phyloP scores from a whole-genome alignment of 2,113 vertebrate genomes.

The Rhabdornis inornatus region DNA sequence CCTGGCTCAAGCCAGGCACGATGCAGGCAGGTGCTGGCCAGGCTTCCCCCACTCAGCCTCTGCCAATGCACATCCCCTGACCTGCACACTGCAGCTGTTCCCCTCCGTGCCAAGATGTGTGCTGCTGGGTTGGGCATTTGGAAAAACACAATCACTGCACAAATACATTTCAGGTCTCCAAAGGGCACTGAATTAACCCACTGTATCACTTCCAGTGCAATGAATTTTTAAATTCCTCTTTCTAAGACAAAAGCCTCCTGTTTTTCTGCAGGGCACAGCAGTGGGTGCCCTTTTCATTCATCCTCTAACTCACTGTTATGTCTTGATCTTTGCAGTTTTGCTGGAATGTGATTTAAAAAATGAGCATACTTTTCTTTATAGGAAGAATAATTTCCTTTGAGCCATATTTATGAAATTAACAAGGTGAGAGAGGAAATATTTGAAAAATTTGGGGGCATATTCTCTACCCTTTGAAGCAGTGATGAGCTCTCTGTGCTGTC shows the following conservation, averaged over 20 bases:
- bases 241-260: conserved; percentile 55
- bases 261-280: not conserved
- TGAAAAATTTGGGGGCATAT: not conserved
- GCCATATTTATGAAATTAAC: conserved; percentile 7
- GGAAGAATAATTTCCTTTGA: not conserved
- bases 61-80: not conserved
- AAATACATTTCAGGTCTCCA: not conserved
- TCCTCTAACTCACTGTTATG: not conserved
- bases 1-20: not conserved
- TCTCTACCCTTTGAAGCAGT: not conserved
- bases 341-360: not conserved
- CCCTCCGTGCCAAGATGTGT: not conserved
- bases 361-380: not conserved
- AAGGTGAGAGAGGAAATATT: not conserved
- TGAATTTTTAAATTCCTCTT: conserved; percentile 10
- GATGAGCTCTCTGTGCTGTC: not conserved
- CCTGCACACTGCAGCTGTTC: conserved; percentile 37
- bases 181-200: conserved; percentile 3
- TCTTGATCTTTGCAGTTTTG: conserved; percentile 42
- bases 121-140: not conserved
- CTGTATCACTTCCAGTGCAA: conserved; percentile 18
- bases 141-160: not conserved
- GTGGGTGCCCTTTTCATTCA: conserved; percentile 13
- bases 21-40: conserved; percentile 24
- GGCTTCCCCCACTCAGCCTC: not conserved